phyloP scores from a whole-genome alignment of 2,113 vertebrate species.

The Pomatorhinus ruficollis region DNA sequence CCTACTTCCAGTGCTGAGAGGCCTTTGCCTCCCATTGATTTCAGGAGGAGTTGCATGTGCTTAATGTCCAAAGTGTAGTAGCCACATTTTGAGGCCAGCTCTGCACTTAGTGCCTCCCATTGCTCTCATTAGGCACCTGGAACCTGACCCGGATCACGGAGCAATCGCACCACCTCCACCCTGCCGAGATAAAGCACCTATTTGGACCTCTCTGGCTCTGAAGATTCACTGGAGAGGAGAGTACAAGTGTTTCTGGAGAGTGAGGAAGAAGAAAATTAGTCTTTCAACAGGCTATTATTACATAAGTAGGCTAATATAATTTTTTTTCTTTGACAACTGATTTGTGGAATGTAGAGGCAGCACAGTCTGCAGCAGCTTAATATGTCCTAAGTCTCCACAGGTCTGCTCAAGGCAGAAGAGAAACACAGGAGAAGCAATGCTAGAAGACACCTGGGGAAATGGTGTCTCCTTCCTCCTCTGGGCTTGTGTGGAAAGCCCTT shows the following conservation, averaged over 20 bases:
- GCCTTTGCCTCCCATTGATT: constrained; percentile 30
- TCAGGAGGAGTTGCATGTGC: background rate
- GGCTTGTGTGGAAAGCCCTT: background rate
- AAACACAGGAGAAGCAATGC: background rate
- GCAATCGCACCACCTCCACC: background rate
- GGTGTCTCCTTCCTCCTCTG: background rate
- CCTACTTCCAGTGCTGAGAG: background rate
- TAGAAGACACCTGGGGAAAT: background rate
- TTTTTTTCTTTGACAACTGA: background rate
- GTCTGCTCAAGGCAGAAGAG: background rate
- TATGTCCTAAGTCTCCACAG: background rate
- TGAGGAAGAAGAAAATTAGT: background rate
- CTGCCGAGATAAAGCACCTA: constrained; percentile 50
- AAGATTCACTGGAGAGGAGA: constrained; percentile 25
- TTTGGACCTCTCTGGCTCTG: constrained; percentile 28
- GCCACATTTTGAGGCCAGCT: constrained; percentile 15
- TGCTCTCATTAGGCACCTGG: constrained; percentile 10
- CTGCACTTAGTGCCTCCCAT: constrained; percentile 16
- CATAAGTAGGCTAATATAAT: constrained; percentile 18
- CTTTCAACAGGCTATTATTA: background rate
- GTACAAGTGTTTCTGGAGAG: constrained; percentile 20
- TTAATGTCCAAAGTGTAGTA: background rate
- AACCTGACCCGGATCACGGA: constrained; percentile 11
- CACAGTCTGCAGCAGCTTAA: background rate
- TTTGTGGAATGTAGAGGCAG: background rate